phyloP scores from a whole-genome alignment of 2,113 vertebrate genomes.

The Xiphorhynchus elegans region DNA sequence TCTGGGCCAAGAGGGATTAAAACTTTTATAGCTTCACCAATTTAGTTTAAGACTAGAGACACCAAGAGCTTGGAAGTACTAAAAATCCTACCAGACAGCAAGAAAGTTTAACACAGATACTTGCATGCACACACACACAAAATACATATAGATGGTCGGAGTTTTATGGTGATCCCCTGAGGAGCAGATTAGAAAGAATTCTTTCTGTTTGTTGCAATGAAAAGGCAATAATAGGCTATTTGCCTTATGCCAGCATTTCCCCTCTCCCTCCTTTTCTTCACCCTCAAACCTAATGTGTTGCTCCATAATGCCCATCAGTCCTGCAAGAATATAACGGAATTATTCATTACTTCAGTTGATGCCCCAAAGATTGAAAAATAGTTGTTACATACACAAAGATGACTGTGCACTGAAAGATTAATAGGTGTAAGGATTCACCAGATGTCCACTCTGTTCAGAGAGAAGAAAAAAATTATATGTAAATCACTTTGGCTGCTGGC shows the following conservation, averaged over 20 bases:
- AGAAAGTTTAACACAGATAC: conserved; percentile 13
- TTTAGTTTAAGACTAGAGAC: conserved; percentile 52
- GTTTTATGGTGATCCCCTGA: conserved; percentile 33
- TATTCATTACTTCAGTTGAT: conserved; percentile 48
- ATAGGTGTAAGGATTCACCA: conserved; percentile 45
- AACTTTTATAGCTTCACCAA: conserved; percentile 42
- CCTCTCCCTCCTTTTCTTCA: not conserved
- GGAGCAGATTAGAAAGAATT: conserved; percentile 36
- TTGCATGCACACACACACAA: not conserved
- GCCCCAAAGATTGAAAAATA: conserved; percentile 60
- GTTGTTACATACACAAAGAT: conserved; percentile 37
- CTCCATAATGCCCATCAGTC: not conserved
- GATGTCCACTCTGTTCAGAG: conserved; percentile 21
- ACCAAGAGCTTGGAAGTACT: conserved; percentile 37
- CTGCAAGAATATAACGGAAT: conserved; percentile 17
- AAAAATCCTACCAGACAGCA: conserved; percentile 48
- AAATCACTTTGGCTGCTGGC: conserved; percentile 42
- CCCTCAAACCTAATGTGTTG: not conserved
- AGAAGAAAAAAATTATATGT: not conserved
- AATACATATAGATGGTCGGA: not conserved
- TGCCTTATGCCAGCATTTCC: not conserved
- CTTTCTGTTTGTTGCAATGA: not conserved
- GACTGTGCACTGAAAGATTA: conserved; percentile 49
- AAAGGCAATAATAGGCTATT: conserved; percentile 13
- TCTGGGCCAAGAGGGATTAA: conserved; percentile 23